These are phyloP conservation scores for Mustelus asterias DNA, from an alignment of 2,113 vertebrate genomes.

Conservation along the genomic window DNA sequence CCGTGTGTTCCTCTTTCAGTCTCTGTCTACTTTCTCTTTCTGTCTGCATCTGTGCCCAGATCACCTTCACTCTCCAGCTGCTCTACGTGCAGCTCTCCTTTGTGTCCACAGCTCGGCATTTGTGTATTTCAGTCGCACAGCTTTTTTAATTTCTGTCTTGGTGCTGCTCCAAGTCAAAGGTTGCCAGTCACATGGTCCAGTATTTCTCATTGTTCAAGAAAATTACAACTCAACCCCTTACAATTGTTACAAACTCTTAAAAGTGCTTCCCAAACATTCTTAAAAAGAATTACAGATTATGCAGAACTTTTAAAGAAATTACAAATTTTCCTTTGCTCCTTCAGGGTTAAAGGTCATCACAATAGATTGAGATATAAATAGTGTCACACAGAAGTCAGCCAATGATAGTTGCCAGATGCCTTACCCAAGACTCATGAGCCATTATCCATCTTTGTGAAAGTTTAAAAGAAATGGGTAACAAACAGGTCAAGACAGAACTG, in stretches of 20 bases:
- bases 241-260: neutral
- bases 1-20: neutral
- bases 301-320: neutral
- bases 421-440: neutral
- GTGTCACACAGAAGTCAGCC: neutral
- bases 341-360: neutral
- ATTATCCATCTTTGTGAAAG: neutral
- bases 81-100: neutral
- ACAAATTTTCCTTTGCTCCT: neutral
- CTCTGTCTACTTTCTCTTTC: neutral
- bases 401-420: neutral
- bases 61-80: neutral
- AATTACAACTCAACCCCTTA: neutral
- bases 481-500: neutral
- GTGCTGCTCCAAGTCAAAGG: neutral
- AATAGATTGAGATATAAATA: neutral
- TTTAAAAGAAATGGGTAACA: neutral
- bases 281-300: neutral
- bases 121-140: neutral
- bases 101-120: neutral
- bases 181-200: neutral
- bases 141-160: neutral
- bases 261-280: neutral
- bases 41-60: neutral
- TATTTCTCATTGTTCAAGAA: neutral